Evolutionary conservation across 2,797 vertebrate species (phyloP).

Genomic region (Discoglossus pictus): DNA sequence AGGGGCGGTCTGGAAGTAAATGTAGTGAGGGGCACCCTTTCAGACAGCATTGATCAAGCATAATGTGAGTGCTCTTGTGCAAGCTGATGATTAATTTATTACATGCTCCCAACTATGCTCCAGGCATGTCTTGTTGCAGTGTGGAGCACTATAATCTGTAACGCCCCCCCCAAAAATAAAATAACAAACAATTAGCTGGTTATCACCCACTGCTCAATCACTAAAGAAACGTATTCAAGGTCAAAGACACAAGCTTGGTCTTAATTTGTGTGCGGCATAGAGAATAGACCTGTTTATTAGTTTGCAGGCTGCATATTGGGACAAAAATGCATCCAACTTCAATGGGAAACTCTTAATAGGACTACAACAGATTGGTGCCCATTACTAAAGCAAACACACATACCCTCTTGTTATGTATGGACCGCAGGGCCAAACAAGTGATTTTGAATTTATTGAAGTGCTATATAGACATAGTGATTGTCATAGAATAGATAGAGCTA

Average conservation of each 20-base stretch:
- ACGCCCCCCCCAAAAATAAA: conserved; percentile 42
- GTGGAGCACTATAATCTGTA: conserved; percentile 58
- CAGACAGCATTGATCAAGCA: conserved; percentile 74
- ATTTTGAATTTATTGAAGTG: too few relatives aligned
- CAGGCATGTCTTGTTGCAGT: conserved; percentile 67
- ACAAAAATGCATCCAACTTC: background rate
- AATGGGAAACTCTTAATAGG: too few relatives aligned
- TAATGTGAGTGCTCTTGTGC: conserved; percentile 71
- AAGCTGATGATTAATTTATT: conserved; percentile 77
- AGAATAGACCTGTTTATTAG: background rate
- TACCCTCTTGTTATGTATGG: too few relatives aligned
- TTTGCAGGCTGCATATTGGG: background rate
- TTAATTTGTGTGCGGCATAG: background rate
- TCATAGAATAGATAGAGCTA: too few relatives aligned
- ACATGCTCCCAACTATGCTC: conserved; percentile 68
- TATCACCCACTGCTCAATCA: conserved; percentile 72
- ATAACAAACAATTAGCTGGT: conserved; percentile 73
- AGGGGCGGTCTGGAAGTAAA: conserved; percentile 71
- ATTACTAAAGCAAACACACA: too few relatives aligned
- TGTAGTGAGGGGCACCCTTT: conserved; percentile 71
- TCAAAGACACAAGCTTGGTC: conserved; percentile 4
- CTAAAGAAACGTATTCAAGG: conserved; percentile 51
- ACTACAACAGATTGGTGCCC: too few relatives aligned
- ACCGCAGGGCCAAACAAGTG: too few relatives aligned
- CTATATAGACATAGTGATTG: too few relatives aligned